Evolutionary conservation across 1,140 invertebrate genomes (phyloP), one percentile per base, ranked within the genome.

Genomic region (Conopomorpha cramerella): DNA sequence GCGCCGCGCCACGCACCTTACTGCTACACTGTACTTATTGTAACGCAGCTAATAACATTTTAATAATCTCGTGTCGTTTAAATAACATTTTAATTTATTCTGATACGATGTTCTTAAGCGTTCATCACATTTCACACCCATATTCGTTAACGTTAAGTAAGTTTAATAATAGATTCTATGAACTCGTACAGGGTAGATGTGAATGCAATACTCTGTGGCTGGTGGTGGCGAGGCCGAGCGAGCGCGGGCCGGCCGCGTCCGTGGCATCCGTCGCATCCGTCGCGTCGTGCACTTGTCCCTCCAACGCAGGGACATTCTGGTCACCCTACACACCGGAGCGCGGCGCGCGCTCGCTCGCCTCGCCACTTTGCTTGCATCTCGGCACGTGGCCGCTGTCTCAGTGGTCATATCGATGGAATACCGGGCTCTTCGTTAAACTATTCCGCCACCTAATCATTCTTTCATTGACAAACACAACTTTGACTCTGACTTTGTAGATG

Each of bases 161-260:
- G 55, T 55, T 58, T 68, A 54, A 57, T 58, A n/a, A n/a, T 70
- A 66, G 57, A 51, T 61, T 61, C 49, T 66, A 67, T 59, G 54
- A 63, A 61, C 60, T 55, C 59, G 67, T 71, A 76, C 71, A 76
- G 71, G 71, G 71, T 76, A 76, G 71, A 60, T 60, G 57, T 61
- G 51, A 56, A 53, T 66, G 55, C 62, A 60, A 56, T 62, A 66
- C 66, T 67, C 70, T 72, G 65, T 70, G 43, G 51, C 65, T 64
- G 59, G 55, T 55, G 44, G 60, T 40, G 29, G 11, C 11, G 29
- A n/a, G 4, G 29, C 4, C 11, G 29, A 15, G 29, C 4, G 29
- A 8, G 11, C n/a, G 11, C 25, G 25, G 25, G n/a, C 8, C 25
- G 8, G 8, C n/a, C 25, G 25, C 8, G 25, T n/a, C 8, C 12